Conservation (phyloP, 2,888 invertebrate genomes). For the Aromia moschata region DNA sequence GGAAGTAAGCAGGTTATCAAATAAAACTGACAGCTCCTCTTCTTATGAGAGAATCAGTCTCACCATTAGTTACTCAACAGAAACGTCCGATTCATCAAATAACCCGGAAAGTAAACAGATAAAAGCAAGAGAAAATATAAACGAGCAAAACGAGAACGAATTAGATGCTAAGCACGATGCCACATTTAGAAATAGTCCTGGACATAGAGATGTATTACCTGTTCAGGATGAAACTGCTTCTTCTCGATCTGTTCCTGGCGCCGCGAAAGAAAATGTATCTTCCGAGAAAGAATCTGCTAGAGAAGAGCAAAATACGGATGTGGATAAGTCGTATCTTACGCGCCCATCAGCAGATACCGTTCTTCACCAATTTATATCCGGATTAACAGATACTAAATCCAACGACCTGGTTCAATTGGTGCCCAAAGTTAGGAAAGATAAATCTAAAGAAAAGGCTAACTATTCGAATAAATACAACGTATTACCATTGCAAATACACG, state of each 20-base stretch:
- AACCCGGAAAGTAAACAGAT: not conserved
- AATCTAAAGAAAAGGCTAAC: not conserved
- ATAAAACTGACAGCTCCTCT: not conserved
- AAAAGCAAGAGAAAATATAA: not conserved
- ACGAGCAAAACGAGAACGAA: not conserved
- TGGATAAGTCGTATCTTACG: not conserved
- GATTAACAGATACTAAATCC: not conserved
- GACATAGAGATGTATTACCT: not conserved
- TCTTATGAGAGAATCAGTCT: slow-evolving; percentile 32
- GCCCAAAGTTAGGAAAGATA: not conserved
- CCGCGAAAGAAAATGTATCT: not conserved
- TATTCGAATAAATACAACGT: slow-evolving; percentile 3
- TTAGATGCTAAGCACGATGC: too few species aligned
- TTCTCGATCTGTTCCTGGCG: not conserved
- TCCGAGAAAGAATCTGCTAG: not conserved
- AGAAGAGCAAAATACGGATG: not conserved
- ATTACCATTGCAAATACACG: slow-evolving; percentile 10
- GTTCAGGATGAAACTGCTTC: not conserved
- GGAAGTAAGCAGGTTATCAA: not conserved
- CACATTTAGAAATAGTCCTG: not conserved
- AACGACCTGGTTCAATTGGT: not conserved
- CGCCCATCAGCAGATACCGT: not conserved
- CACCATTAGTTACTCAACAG: slow-evolving; percentile 33
- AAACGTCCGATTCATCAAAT: slow-evolving; percentile 7
- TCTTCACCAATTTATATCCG: slow-evolving; percentile 1